These are phyloP conservation scores for Paguma larvata DNA, from an alignment of 2,797 vertebrate genomes.

Conservation along the genomic window DNA sequence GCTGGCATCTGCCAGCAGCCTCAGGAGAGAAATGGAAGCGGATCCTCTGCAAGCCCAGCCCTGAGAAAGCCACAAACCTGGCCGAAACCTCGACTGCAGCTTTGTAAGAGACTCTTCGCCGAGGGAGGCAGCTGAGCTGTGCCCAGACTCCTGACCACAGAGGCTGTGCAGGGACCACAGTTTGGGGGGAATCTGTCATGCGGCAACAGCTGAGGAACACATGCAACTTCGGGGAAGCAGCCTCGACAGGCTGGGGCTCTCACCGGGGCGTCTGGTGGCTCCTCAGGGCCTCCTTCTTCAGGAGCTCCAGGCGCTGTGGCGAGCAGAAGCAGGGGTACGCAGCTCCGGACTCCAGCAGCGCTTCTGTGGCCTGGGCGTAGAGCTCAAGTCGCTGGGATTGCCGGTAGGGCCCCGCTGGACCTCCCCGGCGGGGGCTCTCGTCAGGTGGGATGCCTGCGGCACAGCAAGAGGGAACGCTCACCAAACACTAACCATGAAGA, in stretches of 20 bases:
- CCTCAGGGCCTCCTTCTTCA: conserved; percentile 94
- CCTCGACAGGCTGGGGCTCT: background rate
- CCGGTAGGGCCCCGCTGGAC: conserved; percentile 92
- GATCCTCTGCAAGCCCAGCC: background rate
- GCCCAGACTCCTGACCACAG: background rate
- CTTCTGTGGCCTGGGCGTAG: conserved; percentile 87
- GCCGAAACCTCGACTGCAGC: background rate
- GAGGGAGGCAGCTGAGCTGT: background rate
- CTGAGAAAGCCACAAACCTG: background rate
- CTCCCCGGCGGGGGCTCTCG: conserved; percentile 94
- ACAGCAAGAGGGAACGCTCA: fast-evolving
- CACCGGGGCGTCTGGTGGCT: conserved; percentile 93
- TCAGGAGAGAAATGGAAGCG: background rate
- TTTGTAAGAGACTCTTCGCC: background rate
- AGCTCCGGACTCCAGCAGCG: conserved; percentile 89
- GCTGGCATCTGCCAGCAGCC: background rate
- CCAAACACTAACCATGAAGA: background rate
- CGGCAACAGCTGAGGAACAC: background rate
- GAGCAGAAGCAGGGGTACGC: conserved; percentile 97
- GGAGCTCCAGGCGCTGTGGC: conserved; percentile 92
- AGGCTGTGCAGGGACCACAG: background rate
- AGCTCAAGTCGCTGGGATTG: conserved; percentile 93
- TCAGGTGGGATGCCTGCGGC: conserved; percentile 93
- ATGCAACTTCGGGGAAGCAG: background rate
- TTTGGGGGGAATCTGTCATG: background rate